A percentile compares a stretch with the other conserved stretches of the same genome.
These are phyloP conservation scores for Scytalopus superciliaris DNA, from an alignment of 2,113 vertebrate species.

Conservation along the genomic window DNA sequence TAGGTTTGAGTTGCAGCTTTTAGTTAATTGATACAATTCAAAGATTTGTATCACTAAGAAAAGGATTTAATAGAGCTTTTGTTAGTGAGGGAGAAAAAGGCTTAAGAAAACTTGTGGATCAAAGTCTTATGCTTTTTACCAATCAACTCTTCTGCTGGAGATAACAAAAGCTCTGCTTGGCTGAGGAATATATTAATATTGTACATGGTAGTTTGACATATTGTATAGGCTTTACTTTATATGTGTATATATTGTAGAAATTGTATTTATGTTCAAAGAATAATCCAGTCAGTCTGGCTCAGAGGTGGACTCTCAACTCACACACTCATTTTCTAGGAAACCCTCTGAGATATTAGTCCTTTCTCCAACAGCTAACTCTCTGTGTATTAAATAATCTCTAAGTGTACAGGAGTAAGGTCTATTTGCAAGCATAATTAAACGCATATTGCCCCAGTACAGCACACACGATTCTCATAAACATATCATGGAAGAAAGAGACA, in stretches of 20 bases:
- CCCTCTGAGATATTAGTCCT: not conserved
- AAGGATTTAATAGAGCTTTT: not conserved
- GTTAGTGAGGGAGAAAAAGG: fast-evolving
- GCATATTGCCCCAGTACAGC: not conserved
- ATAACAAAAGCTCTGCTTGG: not conserved
- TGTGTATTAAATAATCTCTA: not conserved
- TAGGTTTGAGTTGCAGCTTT: not conserved
- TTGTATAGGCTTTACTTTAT: not conserved
- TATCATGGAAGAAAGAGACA: not conserved
- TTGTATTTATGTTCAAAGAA: not conserved
- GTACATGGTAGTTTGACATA: not conserved
- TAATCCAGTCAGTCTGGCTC: not conserved
- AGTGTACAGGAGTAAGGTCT: not conserved
- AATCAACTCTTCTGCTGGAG: not conserved
- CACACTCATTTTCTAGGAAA: not conserved
- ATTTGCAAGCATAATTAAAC: not conserved
- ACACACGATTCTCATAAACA: fast-evolving
- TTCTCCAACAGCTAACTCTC: not conserved
- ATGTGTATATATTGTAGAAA: not conserved
- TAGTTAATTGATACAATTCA: not conserved
- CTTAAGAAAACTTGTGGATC: not conserved
- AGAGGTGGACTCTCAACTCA: not conserved
- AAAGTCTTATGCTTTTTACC: not conserved
- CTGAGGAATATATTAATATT: not conserved
- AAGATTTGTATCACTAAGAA: not conserved